phyloP scores from a whole-genome alignment of 2,113 vertebrate genomes.

The Gobiocypris rarus region DNA sequence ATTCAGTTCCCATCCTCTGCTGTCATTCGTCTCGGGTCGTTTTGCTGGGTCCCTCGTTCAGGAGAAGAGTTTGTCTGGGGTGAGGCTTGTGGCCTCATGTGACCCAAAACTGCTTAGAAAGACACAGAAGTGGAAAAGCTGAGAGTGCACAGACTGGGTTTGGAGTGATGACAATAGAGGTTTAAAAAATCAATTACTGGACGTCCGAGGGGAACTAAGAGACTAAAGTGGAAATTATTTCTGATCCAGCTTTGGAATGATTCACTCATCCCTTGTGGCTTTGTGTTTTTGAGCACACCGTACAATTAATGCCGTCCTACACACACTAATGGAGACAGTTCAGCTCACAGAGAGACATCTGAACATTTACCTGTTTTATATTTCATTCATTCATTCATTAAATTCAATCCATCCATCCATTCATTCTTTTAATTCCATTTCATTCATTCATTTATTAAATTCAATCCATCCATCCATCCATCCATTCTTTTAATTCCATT shows the following conservation, averaged over 20 bases:
- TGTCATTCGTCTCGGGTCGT: no score
- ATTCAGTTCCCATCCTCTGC: not conserved
- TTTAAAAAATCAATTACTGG: constrained; percentile 35
- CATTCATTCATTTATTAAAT: no score
- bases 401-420: not conserved
- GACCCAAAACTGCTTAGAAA: not conserved
- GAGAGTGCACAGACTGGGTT: constrained; percentile 16
- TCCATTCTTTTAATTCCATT: no score
- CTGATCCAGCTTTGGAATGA: constrained; percentile 9
- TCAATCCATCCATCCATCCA: not conserved
- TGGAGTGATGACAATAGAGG: constrained; percentile 29
- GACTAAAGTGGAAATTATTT: constrained; percentile 23
- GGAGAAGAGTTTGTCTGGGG: not conserved
- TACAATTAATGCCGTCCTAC: not conserved
- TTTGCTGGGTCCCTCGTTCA: not conserved
- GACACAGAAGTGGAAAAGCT: constrained; percentile 12
- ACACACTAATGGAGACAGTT: not conserved
- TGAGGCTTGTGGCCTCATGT: not conserved
- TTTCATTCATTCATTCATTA: not conserved
- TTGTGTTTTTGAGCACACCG: not conserved
- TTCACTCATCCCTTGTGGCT: not conserved
- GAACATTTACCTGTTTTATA: not conserved
- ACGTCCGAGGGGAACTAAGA: constrained; percentile 12
- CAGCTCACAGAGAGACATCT: not conserved
- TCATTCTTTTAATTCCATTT: no score